These are phyloP conservation scores for Tenrec ecaudatus DNA, from an alignment of 2,113 vertebrate genomes.

Conservation along the genomic window DNA sequence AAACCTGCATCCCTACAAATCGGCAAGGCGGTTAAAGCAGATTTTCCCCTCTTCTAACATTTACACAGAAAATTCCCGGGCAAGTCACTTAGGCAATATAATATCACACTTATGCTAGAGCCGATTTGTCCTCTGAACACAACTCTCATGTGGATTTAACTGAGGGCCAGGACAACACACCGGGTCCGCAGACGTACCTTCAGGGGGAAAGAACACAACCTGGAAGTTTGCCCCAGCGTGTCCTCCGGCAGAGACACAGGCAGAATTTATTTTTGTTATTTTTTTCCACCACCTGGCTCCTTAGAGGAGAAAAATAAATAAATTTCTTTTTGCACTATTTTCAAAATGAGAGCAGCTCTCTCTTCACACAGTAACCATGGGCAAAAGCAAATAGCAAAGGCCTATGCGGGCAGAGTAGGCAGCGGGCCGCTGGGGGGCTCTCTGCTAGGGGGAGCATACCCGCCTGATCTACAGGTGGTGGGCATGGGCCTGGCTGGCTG, in stretches of 20 bases:
- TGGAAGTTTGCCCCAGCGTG: background rate
- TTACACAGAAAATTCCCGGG: background rate
- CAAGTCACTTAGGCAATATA: background rate
- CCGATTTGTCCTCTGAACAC: background rate
- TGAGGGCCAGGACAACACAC: background rate
- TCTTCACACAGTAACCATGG: no score
- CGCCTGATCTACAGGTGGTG: background rate
- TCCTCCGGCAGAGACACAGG: background rate
- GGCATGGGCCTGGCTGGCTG: background rate
- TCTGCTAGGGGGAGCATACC: fast-evolving
- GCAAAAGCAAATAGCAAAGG: background rate
- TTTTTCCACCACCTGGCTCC: background rate
- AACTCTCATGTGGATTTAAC: background rate
- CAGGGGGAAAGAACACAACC: background rate
- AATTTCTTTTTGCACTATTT: background rate
- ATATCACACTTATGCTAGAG: background rate
- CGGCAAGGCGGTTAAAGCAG: background rate
- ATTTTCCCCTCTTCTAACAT: no score
- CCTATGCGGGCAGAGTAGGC: background rate
- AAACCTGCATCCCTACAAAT: background rate
- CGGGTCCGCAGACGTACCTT: background rate
- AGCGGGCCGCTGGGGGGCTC: background rate
- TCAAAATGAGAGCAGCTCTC: background rate
- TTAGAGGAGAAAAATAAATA: background rate
- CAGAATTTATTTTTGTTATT: background rate